Percentiles rank a stretch among this genome's conserved stretches.
phyloP scores from a whole-genome alignment of 2,113 vertebrate species.

The Oncorhynchus kisutch region DNA sequence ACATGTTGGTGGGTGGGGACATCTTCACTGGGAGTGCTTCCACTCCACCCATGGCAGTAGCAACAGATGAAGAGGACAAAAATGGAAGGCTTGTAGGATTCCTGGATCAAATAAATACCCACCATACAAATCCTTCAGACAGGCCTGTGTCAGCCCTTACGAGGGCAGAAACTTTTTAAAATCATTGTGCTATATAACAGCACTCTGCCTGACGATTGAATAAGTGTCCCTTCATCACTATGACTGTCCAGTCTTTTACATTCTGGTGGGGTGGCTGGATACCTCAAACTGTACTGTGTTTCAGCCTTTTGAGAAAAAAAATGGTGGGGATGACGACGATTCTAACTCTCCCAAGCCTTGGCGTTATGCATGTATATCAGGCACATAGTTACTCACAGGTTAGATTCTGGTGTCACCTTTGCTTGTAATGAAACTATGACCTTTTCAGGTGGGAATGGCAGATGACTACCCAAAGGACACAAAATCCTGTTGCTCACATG shows the following conservation, averaged over 20 bases:
- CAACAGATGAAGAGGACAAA: slow-evolving; percentile 39
- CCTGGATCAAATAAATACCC: slow-evolving; percentile 22
- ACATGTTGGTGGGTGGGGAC: slow-evolving; percentile 7
- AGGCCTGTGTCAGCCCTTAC: slow-evolving; percentile 26
- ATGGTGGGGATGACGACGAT: slow-evolving; percentile 11
- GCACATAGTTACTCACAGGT: slow-evolving; percentile 29
- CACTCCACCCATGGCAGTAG: slow-evolving; percentile 61
- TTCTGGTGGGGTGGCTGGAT: slow-evolving; percentile 20
- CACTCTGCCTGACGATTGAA: background rate
- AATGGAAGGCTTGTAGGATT: slow-evolving; percentile 30
- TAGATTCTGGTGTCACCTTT: slow-evolving; percentile 32
- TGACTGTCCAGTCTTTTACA: background rate
- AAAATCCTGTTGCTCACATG: slow-evolving; percentile 51
- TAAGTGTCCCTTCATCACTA: background rate
- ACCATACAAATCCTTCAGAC: slow-evolving; percentile 4
- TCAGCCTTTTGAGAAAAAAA: slow-evolving; percentile 26
- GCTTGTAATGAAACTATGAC: slow-evolving; percentile 58
- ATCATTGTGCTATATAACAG: slow-evolving; percentile 10
- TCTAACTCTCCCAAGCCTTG: slow-evolving; percentile 29
- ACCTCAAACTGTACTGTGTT: slow-evolving; percentile 18
- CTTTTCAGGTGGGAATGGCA: slow-evolving; percentile 69
- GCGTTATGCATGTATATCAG: slow-evolving; percentile 21
- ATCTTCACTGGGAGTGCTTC: slow-evolving; percentile 37
- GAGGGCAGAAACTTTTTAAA: slow-evolving; percentile 11
- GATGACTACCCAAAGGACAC: slow-evolving; percentile 51